Evolutionary conservation across 2,113 vertebrate genomes (phyloP).

Genomic region (Gracilinanus agilis): DNA sequence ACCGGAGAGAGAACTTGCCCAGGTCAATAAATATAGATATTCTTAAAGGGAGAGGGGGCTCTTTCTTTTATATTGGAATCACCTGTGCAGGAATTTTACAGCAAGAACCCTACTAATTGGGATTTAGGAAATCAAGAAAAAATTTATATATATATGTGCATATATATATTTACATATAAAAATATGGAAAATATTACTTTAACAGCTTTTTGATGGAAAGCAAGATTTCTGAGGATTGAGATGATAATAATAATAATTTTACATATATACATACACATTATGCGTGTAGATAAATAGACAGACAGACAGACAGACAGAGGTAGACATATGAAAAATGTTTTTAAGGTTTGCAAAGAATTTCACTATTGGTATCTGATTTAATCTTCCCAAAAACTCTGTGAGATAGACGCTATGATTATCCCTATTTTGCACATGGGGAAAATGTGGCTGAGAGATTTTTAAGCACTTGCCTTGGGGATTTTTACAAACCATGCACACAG

Average conservation of each 20-base stretch:
- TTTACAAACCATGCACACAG: neutral
- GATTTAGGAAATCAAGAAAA: neutral
- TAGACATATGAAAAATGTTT: too few relatives aligned
- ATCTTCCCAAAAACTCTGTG: neutral
- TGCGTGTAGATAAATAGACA: neutral
- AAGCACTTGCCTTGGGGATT: neutral
- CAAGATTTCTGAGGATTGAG: neutral
- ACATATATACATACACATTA: too few relatives aligned
- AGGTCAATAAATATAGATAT: neutral
- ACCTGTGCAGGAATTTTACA: neutral
- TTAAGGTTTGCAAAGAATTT: neutral
- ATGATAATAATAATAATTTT: neutral
- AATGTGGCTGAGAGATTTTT: neutral
- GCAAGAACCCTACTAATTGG: neutral
- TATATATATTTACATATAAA: too few relatives aligned
- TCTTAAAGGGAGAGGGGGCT: neutral
- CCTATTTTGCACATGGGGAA: neutral
- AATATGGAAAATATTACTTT: neutral
- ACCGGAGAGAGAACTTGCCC: neutral
- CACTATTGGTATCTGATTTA: neutral
- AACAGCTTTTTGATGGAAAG: neutral
- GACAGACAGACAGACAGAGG: neutral
- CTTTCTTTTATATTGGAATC: neutral
- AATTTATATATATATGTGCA: neutral
- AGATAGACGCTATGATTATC: neutral